Conservation (phyloP, 64 coral and sea anemone genomes). For the Stichodactyla helianthus region DNA sequence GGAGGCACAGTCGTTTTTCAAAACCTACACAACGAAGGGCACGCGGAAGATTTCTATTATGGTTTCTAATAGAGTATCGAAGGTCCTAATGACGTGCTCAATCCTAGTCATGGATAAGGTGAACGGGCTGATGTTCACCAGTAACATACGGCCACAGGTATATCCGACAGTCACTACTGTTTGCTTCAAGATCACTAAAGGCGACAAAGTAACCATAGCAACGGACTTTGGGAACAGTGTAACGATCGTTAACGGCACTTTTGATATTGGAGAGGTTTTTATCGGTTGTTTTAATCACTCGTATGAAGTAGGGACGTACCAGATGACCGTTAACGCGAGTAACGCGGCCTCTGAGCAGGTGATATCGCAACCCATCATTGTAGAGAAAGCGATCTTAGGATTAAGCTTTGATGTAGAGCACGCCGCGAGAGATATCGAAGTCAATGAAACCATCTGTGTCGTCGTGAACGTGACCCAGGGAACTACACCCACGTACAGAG, state of each 20-base stretch:
- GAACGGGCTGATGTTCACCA: conserved; percentile 32
- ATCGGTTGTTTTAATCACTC: conserved; percentile 55
- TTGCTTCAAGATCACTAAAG: conserved; percentile 36
- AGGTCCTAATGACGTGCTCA: conserved; percentile 24
- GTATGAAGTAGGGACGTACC: conserved; percentile 60
- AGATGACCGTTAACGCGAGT: conserved; percentile 53
- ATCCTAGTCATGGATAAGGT: conserved; percentile 54
- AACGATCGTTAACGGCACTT: conserved; percentile 52
- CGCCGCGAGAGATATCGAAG: conserved; percentile 73
- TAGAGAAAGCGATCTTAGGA: conserved; percentile 48
- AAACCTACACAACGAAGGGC: background rate
- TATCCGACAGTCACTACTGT: conserved; percentile 41
- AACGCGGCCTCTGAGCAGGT: conserved; percentile 51
- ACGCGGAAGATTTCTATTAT: conserved; percentile 22
- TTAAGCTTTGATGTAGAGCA: conserved; percentile 54
- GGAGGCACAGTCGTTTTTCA: background rate
- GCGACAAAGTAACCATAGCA: conserved; percentile 39
- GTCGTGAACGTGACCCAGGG: conserved; percentile 36
- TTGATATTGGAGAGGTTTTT: conserved; percentile 54
- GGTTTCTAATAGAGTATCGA: conserved; percentile 44
- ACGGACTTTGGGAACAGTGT: conserved; percentile 53
- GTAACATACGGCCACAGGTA: conserved; percentile 12
- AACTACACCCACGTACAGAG: conserved; percentile 43
- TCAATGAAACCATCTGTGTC: conserved; percentile 72
- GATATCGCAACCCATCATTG: conserved; percentile 27